Percentiles rank a stretch among this genome's conserved stretches.
These are phyloP conservation scores for Periphyllus acericola DNA, from an alignment of 2,888 invertebrate genomes.

Conservation along the genomic window DNA sequence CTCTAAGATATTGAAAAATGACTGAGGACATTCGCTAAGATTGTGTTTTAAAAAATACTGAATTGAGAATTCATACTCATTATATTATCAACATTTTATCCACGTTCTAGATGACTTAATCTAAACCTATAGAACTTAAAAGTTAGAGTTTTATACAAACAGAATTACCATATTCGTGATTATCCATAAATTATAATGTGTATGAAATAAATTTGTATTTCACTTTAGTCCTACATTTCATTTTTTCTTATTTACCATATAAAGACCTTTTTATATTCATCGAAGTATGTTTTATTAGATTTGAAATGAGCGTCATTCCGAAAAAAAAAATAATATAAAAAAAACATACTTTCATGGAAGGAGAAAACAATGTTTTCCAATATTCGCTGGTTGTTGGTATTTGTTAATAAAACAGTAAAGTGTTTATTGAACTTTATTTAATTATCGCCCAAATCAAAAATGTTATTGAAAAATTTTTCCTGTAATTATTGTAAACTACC, in stretches of 20 bases:
- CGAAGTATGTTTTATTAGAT: not conserved
- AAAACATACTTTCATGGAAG: too few species aligned
- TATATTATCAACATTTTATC: slow-evolving; percentile 22
- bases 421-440: too few species aligned
- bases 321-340: not conserved
- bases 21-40: not conserved
- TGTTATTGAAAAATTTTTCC: too few species aligned
- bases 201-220: slow-evolving; percentile 18
- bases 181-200: slow-evolving; percentile 23
- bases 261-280: not conserved
- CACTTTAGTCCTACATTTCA: not conserved
- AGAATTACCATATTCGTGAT: slow-evolving; percentile 47
- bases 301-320: not conserved
- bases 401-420: too few species aligned
- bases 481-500: too few species aligned
- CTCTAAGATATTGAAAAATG: too few species aligned
- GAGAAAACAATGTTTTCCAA: too few species aligned
- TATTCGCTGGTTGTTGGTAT: too few species aligned
- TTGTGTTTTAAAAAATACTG: not conserved
- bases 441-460: too few species aligned
- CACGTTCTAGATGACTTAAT: slow-evolving; percentile 38
- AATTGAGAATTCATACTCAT: not conserved
- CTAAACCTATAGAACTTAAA: slow-evolving; percentile 9
- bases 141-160: slow-evolving; percentile 33
- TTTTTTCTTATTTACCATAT: not conserved